A percentile compares a stretch with the other conserved stretches of the same genome.
Evolutionary conservation across 92 coral and sea anemone genomes (phyloP).

Genomic region (Anthopleura xanthogrammica): DNA sequence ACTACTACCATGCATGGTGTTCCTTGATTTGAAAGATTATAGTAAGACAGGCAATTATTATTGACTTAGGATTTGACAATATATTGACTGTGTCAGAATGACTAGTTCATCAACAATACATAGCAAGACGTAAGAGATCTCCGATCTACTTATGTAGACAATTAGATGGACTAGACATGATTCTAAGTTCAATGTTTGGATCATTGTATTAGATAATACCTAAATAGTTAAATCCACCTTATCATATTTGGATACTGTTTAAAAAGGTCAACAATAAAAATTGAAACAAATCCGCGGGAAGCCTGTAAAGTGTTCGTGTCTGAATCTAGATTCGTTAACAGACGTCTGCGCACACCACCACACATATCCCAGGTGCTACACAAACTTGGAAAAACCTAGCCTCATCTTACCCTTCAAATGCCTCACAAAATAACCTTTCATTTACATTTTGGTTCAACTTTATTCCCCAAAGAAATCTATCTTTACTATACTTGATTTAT

Average conservation of each 20-base stretch:
- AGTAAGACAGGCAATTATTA: not conserved
- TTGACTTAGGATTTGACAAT: constrained; percentile 23
- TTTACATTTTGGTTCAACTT: not conserved
- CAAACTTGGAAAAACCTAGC: constrained; percentile 66
- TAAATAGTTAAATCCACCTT: constrained; percentile 23
- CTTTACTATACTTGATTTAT: not conserved
- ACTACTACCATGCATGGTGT: not conserved
- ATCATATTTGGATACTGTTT: constrained; percentile 19
- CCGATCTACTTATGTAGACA: constrained; percentile 25
- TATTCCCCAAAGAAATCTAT: not conserved
- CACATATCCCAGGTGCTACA: constrained; percentile 63
- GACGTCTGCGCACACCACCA: constrained; percentile 67
- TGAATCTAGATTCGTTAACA: constrained; percentile 50
- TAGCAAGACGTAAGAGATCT: constrained; percentile 10
- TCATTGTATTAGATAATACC: constrained; percentile 30
- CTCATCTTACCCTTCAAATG: constrained; percentile 50
- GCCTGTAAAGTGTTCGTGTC: constrained; percentile 49
- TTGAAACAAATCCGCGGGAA: constrained; percentile 35
- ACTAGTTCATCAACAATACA: constrained; percentile 11
- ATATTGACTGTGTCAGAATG: not conserved
- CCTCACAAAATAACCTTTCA: constrained; percentile 3
- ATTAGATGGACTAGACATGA: constrained; percentile 20
- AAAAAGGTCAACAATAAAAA: constrained; percentile 38
- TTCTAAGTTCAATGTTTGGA: constrained; percentile 20
- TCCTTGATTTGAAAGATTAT: not conserved